These are phyloP conservation scores for Drymodes brunneopygia DNA, from an alignment of 2,113 vertebrate species.

Conservation along the genomic window DNA sequence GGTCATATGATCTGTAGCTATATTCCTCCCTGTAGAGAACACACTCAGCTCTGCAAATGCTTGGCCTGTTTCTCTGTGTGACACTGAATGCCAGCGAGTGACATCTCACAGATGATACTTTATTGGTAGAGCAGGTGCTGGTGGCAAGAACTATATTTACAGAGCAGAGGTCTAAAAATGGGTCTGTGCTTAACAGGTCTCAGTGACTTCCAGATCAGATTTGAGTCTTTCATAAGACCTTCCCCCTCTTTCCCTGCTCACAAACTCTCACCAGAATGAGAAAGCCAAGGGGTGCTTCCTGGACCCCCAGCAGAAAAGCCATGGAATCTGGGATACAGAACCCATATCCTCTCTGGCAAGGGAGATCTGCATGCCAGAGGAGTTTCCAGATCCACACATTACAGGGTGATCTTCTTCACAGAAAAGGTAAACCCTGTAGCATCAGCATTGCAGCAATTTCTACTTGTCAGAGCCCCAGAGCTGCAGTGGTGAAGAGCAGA, in stretches of 20 bases:
- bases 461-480: neutral
- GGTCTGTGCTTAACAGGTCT: neutral
- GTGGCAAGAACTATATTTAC: slow-evolving; percentile 1
- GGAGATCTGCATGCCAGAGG: neutral
- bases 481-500: neutral
- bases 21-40: neutral
- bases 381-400: neutral
- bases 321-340: fast-evolving
- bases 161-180: slow-evolving; percentile 24
- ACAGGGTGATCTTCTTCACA: too few relatives aligned
- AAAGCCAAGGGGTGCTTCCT: neutral
- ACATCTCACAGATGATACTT: slow-evolving; percentile 30
- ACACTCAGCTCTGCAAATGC: neutral
- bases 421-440: neutral
- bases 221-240: neutral
- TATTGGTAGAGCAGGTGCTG: slow-evolving; percentile 40
- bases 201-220: neutral
- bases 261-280: neutral
- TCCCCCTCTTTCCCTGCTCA: neutral
- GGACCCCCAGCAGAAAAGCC: neutral
- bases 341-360: neutral
- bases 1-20: slow-evolving; percentile 12
- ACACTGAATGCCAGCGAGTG: slow-evolving; percentile 14
- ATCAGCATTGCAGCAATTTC: neutral
- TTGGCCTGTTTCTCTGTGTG: neutral